Base-by-base conservation (phyloP, 2,888 invertebrate species). In the Argyresthia albistria region DNA sequence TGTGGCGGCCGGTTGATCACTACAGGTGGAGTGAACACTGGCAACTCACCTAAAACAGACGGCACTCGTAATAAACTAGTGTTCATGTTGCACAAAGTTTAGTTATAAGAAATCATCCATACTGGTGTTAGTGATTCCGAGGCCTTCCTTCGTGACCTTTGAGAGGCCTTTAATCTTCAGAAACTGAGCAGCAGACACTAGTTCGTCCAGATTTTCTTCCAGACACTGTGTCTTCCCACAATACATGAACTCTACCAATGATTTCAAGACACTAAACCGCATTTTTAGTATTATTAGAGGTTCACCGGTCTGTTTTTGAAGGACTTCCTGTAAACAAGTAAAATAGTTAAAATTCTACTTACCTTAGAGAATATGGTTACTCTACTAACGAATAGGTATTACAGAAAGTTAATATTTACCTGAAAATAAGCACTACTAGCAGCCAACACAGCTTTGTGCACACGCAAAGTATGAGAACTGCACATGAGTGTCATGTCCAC, bases 401-500 rank as follows among this genome's bases (percentile, higher is more conserved):
- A 9, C 39, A 11, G 1, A 10, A 12, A 9, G 9, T 15, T 35
- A 37, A 51, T 57, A 67, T 66, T 73, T 86, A 93, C 93, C 88
- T 92, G 90, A 77, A 93, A 93, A 70, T 93, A 92, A 46, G 90
- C 89, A 75, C 93, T 93, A 71, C 91, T 91, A 9, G 93, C 92
- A 54, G 93, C 93, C 56, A 93, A 82, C 56, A 93, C 91, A 57
- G 91, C 90, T 78, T 93, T 92, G 67, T 93, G 93, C 48, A 93
- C 93, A 69, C 92, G 90, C 61, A 93, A 87, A 61, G 92, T 91
- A 68, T 93, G 92, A 49, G 91, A 92, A 64, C 93, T 92, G 69
- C 93, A 93, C 87, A 92, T 91, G 47, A 93, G 89, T 51, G 92
- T 93, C 74, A 93, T 90, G 71, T 93, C 93, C 45, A 93, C 93